These are phyloP conservation scores for Lepidochitona cinerea DNA, from an alignment of 2,888 invertebrate species.

Conservation along the genomic window DNA sequence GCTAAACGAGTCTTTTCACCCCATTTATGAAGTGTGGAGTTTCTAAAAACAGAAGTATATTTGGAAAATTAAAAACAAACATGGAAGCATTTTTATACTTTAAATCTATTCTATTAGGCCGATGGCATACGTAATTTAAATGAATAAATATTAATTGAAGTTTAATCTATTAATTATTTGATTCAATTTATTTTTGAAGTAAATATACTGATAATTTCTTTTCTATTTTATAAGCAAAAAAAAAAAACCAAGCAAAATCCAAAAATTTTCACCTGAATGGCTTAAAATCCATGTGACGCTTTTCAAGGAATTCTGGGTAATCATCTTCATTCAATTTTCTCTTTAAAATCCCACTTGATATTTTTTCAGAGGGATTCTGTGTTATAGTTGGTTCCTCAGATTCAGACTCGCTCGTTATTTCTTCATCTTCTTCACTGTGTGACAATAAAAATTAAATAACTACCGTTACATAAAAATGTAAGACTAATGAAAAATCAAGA, in stretches of 20 bases:
- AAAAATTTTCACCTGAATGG: constrained; percentile 66
- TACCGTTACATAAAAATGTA: too few species aligned
- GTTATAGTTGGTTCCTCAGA: constrained; percentile 25
- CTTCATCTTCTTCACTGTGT: constrained; percentile 65
- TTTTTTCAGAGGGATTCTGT: constrained; percentile 6
- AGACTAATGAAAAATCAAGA: too few species aligned
- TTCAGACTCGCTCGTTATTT: constrained; percentile 60
- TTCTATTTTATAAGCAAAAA: too few species aligned
- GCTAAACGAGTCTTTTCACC: constrained; percentile 88
- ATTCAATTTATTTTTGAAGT: too few species aligned
- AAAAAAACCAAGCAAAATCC: too few species aligned
- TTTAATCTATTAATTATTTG: too few species aligned
- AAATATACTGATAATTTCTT: too few species aligned
- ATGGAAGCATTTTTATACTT: too few species aligned
- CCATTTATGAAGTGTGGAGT: constrained; percentile 92
- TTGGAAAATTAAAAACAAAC: neutral
- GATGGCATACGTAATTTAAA: too few species aligned
- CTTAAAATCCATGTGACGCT: constrained; percentile 57
- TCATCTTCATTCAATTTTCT: constrained; percentile 52
- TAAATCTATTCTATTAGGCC: too few species aligned
- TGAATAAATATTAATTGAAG: too few species aligned
- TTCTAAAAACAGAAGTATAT: constrained; percentile 72
- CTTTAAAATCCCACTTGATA: constrained; percentile 30
- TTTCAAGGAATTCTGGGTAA: constrained; percentile 60
- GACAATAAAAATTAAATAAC: too few species aligned